Evolutionary conservation across 2,888 invertebrate species (phyloP), one percentile per base, ranked within the genome.

Genomic region (Meteorus colon): DNA sequence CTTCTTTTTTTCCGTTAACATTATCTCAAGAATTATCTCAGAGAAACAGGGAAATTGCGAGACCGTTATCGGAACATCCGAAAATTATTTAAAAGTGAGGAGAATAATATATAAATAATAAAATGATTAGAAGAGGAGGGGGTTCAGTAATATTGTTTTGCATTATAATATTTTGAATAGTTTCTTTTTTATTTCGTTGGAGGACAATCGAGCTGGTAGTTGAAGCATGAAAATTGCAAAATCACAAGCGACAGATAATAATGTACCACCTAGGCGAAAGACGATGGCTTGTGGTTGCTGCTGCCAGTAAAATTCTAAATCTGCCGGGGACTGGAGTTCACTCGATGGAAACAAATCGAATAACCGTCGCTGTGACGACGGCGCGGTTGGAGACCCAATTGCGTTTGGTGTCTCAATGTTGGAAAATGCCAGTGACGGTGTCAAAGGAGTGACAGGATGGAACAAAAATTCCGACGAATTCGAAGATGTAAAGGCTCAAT

Each of bases 241-340:
- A 41, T 63, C 34, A 67, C 55, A 6, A 51, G 66, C 34, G 45
- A 55, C 70, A 14, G 78, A 73, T 41, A 55, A 74, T 71, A 62
- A 70, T 65, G 45, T 66, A 34, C 41, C 69, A 68, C 24, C 68
- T 48, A 68, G 70, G 55, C 55, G 60, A 63, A 71, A 60, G 55
- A 55, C 24, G 55, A 31, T 74, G 59, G 65, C 67, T 60, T 69
- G 75, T 65, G 75, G 63, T 73, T 81, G 78, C 29, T 66, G 78
- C 73, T 80, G 80, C 65, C 51, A 59, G 51, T 75, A 77, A 74
- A 79, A 77, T 66, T 78, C 76, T 62, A 65, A 78, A 74, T 74
- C 77, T 6, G 31, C 34, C 41, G 12, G 60, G 67, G 73, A 76
- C 71, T 66, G 67, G 74, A 63, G 69, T 48, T 75, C 78, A 69